Base-by-base conservation (phyloP, 2,113 vertebrate species). In the Nymphicus hollandicus region DNA sequence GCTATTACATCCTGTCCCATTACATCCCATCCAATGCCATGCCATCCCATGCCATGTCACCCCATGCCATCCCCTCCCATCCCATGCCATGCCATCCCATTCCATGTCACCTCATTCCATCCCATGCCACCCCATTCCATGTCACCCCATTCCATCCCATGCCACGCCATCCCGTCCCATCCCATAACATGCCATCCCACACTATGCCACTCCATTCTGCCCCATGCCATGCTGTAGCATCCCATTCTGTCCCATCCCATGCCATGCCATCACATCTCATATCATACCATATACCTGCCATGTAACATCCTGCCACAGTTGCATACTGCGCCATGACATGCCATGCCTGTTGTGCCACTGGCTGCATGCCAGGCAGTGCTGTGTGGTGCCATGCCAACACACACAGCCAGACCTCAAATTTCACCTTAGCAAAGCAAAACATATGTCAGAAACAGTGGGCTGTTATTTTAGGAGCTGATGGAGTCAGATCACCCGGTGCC, bases 361-460 rank as follows among this genome's bases (percentile, higher is more conserved):
- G 9, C 33, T 24, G 56, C 9, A 9, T 7, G 33, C 33, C 33
- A 23, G 56, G 56, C 56, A 58, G 22, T 35, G 56, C 56, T 58
- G 7, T 35, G 33, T 16, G 56, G 6, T 60, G 58, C n/a, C 3
- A 0, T 25, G 15, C n/a, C 15, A 56, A 22, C 13, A 3, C 56
- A 15, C 33, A 14, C 20, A 58, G 33, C 55, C 22, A 58, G 56
- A 58, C 33, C 56, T 24, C 56, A 24, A 35, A n/a, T 23, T 15
- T 58, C 33, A 58, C 33, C 55, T n/a, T 7, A 58, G 33, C 33
- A 58, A 58, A n/a, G 55, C 20, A n/a, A 10, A 58, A n/a, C 33
- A 23, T 20, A 58, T 2, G 9, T 6, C 13, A n/a, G 44, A 44
- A 58, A 23, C 7, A 9, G 33, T 15, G 13, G 33, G 33, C 20